Evolutionary conservation across 2,113 vertebrate genomes (phyloP).

Genomic region (Eupsittula cactorum): DNA sequence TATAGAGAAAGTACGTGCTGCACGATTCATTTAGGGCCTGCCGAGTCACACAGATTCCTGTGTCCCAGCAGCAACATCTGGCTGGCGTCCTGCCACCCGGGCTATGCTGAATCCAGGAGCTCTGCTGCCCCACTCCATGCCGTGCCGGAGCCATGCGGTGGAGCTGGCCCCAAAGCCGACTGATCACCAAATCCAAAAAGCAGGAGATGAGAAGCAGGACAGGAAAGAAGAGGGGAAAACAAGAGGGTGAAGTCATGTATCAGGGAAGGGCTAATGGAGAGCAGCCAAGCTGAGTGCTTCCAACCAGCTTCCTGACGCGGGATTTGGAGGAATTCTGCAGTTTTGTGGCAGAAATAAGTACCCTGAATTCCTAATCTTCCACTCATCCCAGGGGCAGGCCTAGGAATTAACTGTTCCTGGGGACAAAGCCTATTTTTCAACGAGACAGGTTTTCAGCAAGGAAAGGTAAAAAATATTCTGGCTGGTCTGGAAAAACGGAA

Average conservation of each 20-base stretch:
- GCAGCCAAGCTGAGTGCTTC: neutral
- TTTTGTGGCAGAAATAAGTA: neutral
- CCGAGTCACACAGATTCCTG: neutral
- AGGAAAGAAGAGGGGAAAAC: slow-evolving; percentile 1
- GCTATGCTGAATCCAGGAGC: fast-evolving
- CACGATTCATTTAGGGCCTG: neutral
- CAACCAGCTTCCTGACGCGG: neutral
- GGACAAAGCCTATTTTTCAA: neutral
- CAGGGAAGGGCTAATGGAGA: slow-evolving; percentile 10
- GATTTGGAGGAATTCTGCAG: neutral
- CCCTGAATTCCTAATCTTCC: neutral
- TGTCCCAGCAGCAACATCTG: neutral
- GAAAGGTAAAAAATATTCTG: neutral
- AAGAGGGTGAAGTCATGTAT: neutral
- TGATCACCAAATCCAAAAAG: neutral
- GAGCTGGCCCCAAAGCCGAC: neutral
- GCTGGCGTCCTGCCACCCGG: neutral
- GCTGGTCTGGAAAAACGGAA: neutral
- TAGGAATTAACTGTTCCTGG: neutral
- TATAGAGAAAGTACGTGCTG: neutral
- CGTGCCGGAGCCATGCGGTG: fast-evolving
- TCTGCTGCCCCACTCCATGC: neutral
- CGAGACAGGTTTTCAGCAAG: neutral
- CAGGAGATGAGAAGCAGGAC: slow-evolving; percentile 21
- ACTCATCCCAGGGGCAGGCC: neutral